Conservation (phyloP, 1,140 invertebrate species). For the Zaprionus capensis region DNA sequence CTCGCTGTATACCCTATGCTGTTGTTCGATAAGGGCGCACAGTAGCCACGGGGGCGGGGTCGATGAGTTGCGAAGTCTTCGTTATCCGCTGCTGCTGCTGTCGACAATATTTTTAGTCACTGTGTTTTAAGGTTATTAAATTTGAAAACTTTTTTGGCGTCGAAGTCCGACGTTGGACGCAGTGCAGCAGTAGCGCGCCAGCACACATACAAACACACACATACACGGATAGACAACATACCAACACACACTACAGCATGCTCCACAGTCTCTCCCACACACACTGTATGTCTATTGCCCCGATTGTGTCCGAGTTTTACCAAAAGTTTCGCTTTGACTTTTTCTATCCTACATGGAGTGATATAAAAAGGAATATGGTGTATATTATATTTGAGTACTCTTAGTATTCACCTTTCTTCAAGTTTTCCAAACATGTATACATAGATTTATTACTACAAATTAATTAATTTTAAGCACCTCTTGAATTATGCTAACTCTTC, state of each 20-base stretch:
- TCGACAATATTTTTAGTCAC: slow-evolving; percentile 14
- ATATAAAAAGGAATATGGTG: neutral
- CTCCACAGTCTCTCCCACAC: neutral
- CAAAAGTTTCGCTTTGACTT: slow-evolving; percentile 63
- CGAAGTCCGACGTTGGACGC: slow-evolving; percentile 43
- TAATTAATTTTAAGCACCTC: no score
- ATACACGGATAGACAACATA: neutral
- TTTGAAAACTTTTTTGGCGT: slow-evolving; percentile 77
- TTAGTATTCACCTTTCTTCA: neutral
- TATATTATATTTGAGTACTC: neutral
- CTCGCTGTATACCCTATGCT: no score
- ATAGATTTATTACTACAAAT: no score
- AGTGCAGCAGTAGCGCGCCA: slow-evolving; percentile 2
- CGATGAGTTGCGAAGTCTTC: neutral
- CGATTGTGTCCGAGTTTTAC: slow-evolving; percentile 54
- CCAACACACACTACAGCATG: neutral
- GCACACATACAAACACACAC: slow-evolving; percentile 19
- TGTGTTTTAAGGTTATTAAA: slow-evolving; percentile 79
- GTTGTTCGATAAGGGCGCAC: no score
- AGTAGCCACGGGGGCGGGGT: neutral
- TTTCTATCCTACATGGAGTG: slow-evolving; percentile 14
- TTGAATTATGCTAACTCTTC: no score
- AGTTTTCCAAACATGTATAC: no score
- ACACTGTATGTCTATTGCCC: slow-evolving; percentile 13
- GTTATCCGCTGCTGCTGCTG: slow-evolving; percentile 1